These are phyloP conservation scores for Patiria miniata DNA, from an alignment of 35 echinoderm and acorn worm genomes.

Conservation along the genomic window DNA sequence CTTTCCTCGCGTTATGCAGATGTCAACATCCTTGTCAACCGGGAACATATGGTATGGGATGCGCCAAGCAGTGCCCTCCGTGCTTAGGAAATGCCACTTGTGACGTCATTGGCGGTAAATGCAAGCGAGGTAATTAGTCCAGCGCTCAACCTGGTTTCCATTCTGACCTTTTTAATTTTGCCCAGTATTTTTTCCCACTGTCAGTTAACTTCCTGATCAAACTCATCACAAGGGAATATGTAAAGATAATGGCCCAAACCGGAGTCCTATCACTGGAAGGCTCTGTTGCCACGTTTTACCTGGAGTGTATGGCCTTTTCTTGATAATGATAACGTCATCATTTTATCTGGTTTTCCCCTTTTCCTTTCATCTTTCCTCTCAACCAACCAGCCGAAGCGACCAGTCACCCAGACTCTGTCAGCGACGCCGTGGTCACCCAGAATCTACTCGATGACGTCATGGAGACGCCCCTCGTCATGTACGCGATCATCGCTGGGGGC, in stretches of 20 bases:
- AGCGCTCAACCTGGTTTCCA: no score
- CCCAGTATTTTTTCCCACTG: no score
- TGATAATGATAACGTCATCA: background rate
- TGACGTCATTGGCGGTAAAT: constrained; percentile 3
- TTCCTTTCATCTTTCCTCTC: background rate
- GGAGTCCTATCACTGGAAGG: no score
- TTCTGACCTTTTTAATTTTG: no score
- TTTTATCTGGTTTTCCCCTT: no score
- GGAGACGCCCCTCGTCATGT: constrained; percentile 54
- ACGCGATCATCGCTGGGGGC: constrained; percentile 66
- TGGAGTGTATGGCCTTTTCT: no score
- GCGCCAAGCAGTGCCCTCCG: background rate
- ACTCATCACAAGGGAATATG: no score
- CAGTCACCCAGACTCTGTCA: background rate
- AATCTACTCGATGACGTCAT: constrained; percentile 43
- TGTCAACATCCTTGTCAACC: background rate
- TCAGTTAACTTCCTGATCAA: no score
- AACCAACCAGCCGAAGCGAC: background rate
- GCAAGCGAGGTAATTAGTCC: background rate
- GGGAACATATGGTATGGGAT: background rate
- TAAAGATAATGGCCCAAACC: no score
- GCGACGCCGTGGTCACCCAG: constrained; percentile 32
- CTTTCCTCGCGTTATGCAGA: background rate
- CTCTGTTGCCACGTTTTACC: no score
- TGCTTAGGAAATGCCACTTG: constrained; percentile 12